Evolutionary conservation across 2,113 vertebrate species (phyloP).

Genomic region (Sula dactylatra): DNA sequence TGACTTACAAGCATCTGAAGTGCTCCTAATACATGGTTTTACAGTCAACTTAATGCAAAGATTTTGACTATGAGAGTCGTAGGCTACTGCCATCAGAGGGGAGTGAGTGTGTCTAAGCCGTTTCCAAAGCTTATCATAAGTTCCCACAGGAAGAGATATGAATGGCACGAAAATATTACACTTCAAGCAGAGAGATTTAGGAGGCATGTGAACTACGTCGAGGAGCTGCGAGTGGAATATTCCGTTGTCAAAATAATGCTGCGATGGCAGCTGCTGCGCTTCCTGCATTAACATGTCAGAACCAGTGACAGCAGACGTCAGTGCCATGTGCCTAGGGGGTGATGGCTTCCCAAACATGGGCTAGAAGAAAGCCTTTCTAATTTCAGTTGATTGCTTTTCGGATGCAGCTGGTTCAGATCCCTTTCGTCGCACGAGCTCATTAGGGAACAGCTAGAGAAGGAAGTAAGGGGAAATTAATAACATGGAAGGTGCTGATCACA

Average conservation of each 20-base stretch:
- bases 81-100: neutral
- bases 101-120: neutral
- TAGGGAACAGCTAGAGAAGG: neutral
- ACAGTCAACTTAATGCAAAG: neutral
- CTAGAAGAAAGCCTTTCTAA: neutral
- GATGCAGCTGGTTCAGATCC: neutral
- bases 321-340: neutral
- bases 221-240: neutral
- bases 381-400: neutral
- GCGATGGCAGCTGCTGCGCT: neutral
- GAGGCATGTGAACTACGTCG: neutral
- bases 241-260: neutral
- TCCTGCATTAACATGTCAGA: neutral
- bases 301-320: neutral
- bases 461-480: neutral
- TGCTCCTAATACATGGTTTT: neutral
- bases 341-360: neutral
- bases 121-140: neutral
- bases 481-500: accelerated
- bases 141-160: constrained; percentile 7
- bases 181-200: constrained; percentile 13
- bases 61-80: neutral
- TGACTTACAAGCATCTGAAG: neutral
- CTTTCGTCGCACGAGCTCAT: accelerated
- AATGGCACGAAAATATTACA: neutral